Evolutionary conservation across 2,113 vertebrate species (phyloP).

Genomic region (Pristiophorus japonicus): DNA sequence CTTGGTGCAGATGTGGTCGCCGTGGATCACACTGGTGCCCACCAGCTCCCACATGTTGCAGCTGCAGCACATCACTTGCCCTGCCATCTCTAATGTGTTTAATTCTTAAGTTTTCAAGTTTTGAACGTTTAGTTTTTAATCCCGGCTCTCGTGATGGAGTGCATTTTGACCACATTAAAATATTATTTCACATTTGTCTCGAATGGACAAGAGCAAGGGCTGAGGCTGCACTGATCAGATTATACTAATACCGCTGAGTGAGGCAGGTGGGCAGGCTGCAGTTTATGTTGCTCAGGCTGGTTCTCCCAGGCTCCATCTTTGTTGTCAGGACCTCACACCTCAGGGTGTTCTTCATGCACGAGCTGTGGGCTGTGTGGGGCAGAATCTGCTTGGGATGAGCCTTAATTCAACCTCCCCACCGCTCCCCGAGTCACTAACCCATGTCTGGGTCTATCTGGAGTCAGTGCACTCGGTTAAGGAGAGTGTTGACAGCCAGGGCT

Average conservation of each 20-base stretch:
- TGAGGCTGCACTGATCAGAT: neutral
- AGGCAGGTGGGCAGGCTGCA: neutral
- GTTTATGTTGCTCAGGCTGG: neutral
- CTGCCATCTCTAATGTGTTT: no score
- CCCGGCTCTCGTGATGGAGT: neutral
- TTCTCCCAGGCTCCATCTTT: neutral
- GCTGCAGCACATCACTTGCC: no score
- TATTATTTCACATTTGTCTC: neutral
- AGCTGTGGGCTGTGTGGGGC: neutral
- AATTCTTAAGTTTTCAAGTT: no score
- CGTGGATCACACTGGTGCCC: no score
- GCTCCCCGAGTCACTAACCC: neutral
- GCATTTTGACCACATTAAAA: neutral
- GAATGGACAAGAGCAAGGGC: neutral
- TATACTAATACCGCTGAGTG: neutral
- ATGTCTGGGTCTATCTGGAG: no score
- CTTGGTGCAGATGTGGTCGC: no score
- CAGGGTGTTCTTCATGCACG: neutral
- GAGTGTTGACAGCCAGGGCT: neutral
- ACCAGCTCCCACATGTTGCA: no score
- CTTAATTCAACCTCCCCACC: neutral
- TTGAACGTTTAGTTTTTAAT: no score
- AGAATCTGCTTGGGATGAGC: neutral
- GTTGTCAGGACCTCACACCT: neutral
- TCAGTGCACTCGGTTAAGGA: neutral